phyloP scores from a whole-genome alignment of 1,140 invertebrate genomes.

The Trichonephila clavata region DNA sequence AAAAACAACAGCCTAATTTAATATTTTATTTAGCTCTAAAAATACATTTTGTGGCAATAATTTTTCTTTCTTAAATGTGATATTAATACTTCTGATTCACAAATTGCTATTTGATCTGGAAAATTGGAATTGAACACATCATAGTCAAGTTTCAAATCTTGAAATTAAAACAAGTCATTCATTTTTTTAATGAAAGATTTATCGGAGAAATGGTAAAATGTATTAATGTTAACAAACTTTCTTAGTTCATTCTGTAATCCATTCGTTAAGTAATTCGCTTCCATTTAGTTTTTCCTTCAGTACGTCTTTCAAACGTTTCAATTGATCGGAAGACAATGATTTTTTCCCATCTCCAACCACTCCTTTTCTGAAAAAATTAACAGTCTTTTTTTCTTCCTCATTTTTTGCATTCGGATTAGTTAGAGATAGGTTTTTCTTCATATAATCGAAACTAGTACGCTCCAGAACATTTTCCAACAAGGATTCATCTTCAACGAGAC shows the following conservation, averaged over 20 bases:
- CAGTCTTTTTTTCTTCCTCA: not conserved
- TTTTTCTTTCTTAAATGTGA: too few species aligned
- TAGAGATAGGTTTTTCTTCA: conserved; percentile 54
- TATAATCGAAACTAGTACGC: conserved; percentile 58
- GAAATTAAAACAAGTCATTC: too few species aligned
- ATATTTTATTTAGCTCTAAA: too few species aligned
- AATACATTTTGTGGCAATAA: too few species aligned
- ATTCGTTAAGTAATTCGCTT: not conserved
- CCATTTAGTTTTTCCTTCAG: conserved; percentile 21
- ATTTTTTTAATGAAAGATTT: too few species aligned
- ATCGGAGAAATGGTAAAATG: too few species aligned
- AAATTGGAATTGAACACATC: too few species aligned
- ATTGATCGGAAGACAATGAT: not conserved
- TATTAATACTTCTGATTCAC: too few species aligned
- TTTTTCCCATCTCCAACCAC: conserved; percentile 51
- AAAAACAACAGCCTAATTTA: too few species aligned
- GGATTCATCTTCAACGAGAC: not conserved
- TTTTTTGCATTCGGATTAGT: not conserved
- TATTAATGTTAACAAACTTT: too few species aligned
- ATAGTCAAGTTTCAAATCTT: too few species aligned
- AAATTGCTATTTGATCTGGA: too few species aligned
- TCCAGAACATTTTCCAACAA: conserved; percentile 48
- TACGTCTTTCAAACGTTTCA: not conserved
- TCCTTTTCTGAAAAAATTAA: conserved; percentile 68
- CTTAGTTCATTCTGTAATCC: conserved; percentile 1